These are phyloP conservation scores for Platichthys flesus DNA, from an alignment of 2,113 vertebrate species.

Conservation along the genomic window DNA sequence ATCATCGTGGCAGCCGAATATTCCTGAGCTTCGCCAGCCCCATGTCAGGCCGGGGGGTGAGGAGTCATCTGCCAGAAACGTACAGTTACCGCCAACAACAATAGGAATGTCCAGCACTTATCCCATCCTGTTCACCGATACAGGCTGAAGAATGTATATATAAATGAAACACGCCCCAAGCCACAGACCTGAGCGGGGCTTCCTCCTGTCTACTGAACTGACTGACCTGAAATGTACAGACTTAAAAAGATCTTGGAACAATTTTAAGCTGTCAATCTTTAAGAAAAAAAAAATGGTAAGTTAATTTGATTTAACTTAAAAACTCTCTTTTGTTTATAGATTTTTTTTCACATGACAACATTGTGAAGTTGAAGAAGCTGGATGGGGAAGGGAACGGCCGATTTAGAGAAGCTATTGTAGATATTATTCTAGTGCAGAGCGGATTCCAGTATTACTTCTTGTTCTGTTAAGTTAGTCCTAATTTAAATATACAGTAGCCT, in stretches of 20 bases:
- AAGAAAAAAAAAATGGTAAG: slow-evolving; percentile 75
- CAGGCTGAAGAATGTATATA: slow-evolving; percentile 99
- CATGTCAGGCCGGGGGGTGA: slow-evolving; percentile 39
- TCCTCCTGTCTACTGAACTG: slow-evolving; percentile 75
- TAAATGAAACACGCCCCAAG: slow-evolving; percentile 82
- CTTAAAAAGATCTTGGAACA: slow-evolving; percentile 76
- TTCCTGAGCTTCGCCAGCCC: slow-evolving; percentile 48
- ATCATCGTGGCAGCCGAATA: slow-evolving; percentile 50
- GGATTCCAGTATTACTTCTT: slow-evolving; percentile 96
- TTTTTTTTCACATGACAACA: slow-evolving; percentile 60
- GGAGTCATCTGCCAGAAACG: slow-evolving; percentile 65
- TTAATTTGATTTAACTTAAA: slow-evolving; percentile 81
- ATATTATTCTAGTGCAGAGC: slow-evolving; percentile 92
- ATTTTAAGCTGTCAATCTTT: slow-evolving; percentile 82
- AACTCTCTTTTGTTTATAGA: slow-evolving; percentile 51
- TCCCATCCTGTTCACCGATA: slow-evolving; percentile 97
- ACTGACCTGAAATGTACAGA: slow-evolving; percentile 89
- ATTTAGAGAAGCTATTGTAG: slow-evolving; percentile 95
- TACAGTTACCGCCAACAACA: slow-evolving; percentile 88
- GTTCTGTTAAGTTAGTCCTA: slow-evolving; percentile 93
- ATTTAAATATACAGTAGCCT: slow-evolving; percentile 94
- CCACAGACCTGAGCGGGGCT: slow-evolving; percentile 81
- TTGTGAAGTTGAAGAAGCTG: slow-evolving; percentile 81
- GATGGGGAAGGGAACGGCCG: slow-evolving; percentile 73
- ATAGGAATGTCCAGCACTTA: slow-evolving; percentile 99